A percentile compares a stretch with the other conserved stretches of the same genome.
These are phyloP conservation scores for Isoperla grammatica DNA, from an alignment of 2,888 invertebrate genomes.

Conservation along the genomic window DNA sequence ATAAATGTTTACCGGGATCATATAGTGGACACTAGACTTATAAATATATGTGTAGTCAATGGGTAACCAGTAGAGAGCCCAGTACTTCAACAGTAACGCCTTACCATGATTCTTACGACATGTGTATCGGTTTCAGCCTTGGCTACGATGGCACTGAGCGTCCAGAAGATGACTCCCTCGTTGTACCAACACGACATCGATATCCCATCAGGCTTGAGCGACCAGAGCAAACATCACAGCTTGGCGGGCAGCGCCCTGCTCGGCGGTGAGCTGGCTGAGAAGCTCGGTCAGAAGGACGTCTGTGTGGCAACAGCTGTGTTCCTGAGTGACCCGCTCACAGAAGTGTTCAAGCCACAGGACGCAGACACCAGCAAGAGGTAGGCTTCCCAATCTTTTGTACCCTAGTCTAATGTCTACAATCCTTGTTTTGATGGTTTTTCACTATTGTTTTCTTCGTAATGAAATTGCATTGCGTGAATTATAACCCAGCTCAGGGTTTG, in stretches of 20 bases:
- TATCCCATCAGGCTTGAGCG: background rate
- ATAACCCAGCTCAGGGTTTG: conserved; percentile 20
- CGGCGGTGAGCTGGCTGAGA: background rate
- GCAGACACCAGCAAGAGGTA: background rate
- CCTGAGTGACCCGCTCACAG: conserved; percentile 14
- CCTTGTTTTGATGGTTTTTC: no score
- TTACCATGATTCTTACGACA: no score
- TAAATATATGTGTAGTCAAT: no score
- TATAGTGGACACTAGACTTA: no score
- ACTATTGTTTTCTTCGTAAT: no score
- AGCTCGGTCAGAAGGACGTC: background rate
- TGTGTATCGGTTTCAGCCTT: background rate
- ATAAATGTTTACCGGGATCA: no score
- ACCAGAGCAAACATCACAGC: background rate
- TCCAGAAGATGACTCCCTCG: conserved; percentile 7
- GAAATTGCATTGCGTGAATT: no score
- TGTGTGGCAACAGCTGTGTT: conserved; percentile 18
- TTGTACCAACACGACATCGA: background rate
- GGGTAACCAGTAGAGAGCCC: no score
- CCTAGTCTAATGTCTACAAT: no score
- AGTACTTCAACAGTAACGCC: no score
- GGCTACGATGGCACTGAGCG: conserved; percentile 10
- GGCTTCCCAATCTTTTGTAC: no score
- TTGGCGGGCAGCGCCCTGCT: background rate
- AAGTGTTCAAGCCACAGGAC: background rate